phyloP scores from a whole-genome alignment of 2,888 invertebrate genomes.

The Lochmaea capreae region DNA sequence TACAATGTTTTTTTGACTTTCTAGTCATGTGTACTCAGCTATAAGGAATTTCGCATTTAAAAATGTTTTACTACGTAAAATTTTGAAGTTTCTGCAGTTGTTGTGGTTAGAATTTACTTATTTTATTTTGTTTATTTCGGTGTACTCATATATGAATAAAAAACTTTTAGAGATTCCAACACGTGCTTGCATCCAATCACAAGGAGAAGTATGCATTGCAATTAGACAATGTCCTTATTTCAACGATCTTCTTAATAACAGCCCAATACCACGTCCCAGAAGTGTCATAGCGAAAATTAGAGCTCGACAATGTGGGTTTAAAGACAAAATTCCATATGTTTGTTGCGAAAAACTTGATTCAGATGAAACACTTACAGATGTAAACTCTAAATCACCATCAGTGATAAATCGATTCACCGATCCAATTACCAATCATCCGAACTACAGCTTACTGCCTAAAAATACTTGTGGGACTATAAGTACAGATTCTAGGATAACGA shows the following conservation, averaged over 20 bases:
- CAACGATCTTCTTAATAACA: slow-evolving; percentile 54
- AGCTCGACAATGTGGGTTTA: slow-evolving; percentile 64
- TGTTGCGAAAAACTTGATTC: slow-evolving; percentile 65
- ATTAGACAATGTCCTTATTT: slow-evolving; percentile 58
- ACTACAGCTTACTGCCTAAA: slow-evolving; percentile 60
- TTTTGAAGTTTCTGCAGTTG: too few relatives aligned
- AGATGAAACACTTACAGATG: neutral
- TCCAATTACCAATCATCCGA: slow-evolving; percentile 56
- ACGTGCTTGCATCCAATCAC: slow-evolving; percentile 47
- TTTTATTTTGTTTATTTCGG: too few relatives aligned
- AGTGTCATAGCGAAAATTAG: slow-evolving; percentile 54
- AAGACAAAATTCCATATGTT: slow-evolving; percentile 66
- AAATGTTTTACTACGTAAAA: too few relatives aligned
- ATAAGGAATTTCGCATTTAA: too few relatives aligned
- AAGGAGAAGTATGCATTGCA: slow-evolving; percentile 54
- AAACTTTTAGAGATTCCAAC: slow-evolving; percentile 39
- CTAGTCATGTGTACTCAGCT: too few relatives aligned
- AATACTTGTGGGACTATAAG: slow-evolving; percentile 72
- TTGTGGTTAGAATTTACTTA: too few relatives aligned
- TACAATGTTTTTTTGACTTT: too few relatives aligned
- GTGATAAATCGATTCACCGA: slow-evolving; percentile 14
- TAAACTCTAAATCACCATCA: too few relatives aligned
- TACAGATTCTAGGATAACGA: slow-evolving; percentile 68
- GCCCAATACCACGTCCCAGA: slow-evolving; percentile 55
- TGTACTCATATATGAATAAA: too few relatives aligned